phyloP scores from a whole-genome alignment of 2,113 vertebrate species.

The Eleginops maclovinus region DNA sequence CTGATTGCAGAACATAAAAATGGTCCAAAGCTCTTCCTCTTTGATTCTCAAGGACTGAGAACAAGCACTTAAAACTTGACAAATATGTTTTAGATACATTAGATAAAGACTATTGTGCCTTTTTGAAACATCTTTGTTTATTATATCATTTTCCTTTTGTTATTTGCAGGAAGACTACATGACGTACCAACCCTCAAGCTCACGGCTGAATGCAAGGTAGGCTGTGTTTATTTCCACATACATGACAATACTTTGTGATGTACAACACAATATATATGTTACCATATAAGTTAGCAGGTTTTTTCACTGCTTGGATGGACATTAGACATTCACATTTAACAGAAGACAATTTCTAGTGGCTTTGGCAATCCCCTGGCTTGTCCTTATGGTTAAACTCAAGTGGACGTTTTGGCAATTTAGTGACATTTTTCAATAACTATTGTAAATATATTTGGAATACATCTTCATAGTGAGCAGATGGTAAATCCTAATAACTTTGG shows the following conservation, averaged over 20 bases:
- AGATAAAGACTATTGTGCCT: not conserved
- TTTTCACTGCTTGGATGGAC: not conserved
- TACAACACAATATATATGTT: too few species aligned
- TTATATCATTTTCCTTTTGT: not conserved
- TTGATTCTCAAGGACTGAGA: slow-evolving; percentile 21
- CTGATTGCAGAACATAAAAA: slow-evolving; percentile 47
- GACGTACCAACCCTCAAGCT: not conserved
- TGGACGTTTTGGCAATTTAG: not conserved
- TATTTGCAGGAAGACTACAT: not conserved
- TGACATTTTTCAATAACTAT: not conserved
- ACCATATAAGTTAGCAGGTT: not conserved
- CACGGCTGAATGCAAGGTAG: not conserved
- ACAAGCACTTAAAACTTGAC: slow-evolving; percentile 25
- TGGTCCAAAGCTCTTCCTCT: slow-evolving; percentile 22
- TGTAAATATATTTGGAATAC: not conserved
- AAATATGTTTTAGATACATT: slow-evolving; percentile 9
- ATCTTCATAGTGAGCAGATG: not conserved
- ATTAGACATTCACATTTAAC: not conserved
- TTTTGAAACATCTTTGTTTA: not conserved
- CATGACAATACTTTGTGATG: too few species aligned
- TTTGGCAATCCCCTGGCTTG: not conserved
- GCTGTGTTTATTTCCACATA: not conserved
- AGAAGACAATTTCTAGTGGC: not conserved
- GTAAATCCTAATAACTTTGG: not conserved
- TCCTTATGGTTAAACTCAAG: not conserved